These are phyloP conservation scores for Phengaris arion DNA, from an alignment of 2,888 invertebrate genomes.

Conservation along the genomic window DNA sequence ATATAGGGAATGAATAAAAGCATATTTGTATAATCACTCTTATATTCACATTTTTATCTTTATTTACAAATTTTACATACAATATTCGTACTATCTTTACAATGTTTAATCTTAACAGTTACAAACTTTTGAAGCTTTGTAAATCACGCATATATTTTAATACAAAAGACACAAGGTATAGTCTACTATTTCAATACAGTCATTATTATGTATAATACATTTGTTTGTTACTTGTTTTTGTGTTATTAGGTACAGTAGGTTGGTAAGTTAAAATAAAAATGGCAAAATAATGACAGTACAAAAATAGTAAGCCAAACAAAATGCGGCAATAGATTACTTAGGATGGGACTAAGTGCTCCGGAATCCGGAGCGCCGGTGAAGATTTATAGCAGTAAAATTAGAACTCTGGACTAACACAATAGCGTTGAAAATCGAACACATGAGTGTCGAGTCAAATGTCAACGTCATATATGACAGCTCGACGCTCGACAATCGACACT, in stretches of 20 bases:
- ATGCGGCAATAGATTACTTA: not conserved
- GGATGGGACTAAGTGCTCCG: not conserved
- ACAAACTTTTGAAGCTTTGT: constrained; percentile 29
- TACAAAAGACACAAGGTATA: not conserved
- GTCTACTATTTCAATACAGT: constrained; percentile 7
- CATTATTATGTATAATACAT: not conserved
- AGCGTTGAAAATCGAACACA: too few relatives aligned
- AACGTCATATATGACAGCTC: too few relatives aligned
- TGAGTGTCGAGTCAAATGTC: too few relatives aligned
- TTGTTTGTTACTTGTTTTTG: not conserved
- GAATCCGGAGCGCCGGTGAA: too few relatives aligned
- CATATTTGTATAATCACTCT: constrained; percentile 61
- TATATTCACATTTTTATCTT: constrained; percentile 75
- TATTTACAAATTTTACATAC: constrained; percentile 59
- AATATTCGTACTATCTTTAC: constrained; percentile 44
- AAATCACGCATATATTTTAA: not conserved
- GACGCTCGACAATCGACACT: too few relatives aligned
- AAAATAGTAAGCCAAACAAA: not conserved
- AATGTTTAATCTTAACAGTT: constrained; percentile 32
- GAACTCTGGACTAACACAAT: too few relatives aligned
- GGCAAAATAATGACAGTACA: not conserved
- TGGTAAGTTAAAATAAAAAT: not conserved
- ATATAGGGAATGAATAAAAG: constrained; percentile 24
- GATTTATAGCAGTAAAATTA: too few relatives aligned
- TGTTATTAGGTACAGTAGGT: not conserved